phyloP scores from a whole-genome alignment of 2,888 invertebrate species.

The Pristionchus exspectatus region DNA sequence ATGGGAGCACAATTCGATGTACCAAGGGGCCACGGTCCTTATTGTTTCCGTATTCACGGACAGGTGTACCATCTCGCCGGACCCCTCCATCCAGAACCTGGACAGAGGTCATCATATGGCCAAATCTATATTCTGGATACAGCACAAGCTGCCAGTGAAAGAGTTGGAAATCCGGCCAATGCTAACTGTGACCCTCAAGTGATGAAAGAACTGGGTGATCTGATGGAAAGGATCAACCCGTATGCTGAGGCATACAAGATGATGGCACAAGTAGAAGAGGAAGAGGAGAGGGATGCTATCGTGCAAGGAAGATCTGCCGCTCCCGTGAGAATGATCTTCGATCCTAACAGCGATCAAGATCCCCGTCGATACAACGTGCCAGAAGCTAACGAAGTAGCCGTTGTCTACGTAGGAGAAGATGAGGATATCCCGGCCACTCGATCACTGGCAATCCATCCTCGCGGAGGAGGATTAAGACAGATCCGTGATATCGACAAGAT shows the following conservation, averaged over 20 bases:
- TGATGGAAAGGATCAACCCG: conserved; percentile 54
- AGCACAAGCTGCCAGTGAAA: conserved; percentile 56
- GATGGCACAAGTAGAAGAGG: conserved; percentile 59
- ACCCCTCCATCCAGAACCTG: conserved; percentile 48
- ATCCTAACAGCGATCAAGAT: conserved; percentile 53
- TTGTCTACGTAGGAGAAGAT: conserved; percentile 62
- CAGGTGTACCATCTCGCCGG: conserved; percentile 55
- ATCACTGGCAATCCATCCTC: conserved; percentile 77
- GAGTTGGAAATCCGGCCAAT: conserved; percentile 55
- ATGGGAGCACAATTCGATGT: conserved; percentile 57
- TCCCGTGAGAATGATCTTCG: conserved; percentile 56
- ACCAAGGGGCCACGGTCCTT: conserved; percentile 59
- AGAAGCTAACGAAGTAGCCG: conserved; percentile 65
- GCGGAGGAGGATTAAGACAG: conserved; percentile 66
- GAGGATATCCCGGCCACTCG: conserved; percentile 63
- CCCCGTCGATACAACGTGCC: conserved; percentile 63
- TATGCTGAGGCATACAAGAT: conserved; percentile 58
- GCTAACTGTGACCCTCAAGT: conserved; percentile 48
- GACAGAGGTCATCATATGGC: background rate
- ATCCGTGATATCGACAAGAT: conserved; percentile 76
- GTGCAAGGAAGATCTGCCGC: conserved; percentile 12
- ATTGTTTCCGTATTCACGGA: conserved; percentile 58
- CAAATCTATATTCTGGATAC: conserved; percentile 60
- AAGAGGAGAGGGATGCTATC: conserved; percentile 54
- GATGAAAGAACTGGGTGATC: conserved; percentile 56